These are phyloP conservation scores for Paramisgurnus dabryanus DNA, from an alignment of 2,113 vertebrate genomes.

Conservation along the genomic window DNA sequence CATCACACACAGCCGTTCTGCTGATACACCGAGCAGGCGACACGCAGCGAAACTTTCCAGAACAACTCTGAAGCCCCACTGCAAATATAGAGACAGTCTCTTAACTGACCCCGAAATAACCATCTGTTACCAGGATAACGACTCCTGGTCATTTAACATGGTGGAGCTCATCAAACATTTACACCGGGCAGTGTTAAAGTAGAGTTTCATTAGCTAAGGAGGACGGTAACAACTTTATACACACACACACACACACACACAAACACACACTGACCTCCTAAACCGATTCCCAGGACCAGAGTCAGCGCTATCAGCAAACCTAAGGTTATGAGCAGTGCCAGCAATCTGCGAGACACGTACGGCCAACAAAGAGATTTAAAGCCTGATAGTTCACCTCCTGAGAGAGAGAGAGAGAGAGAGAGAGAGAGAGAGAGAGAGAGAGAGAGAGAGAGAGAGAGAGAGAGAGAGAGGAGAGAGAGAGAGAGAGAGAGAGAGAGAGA, in stretches of 20 bases:
- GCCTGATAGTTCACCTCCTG: constrained; percentile 37
- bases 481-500: constrained; percentile 36
- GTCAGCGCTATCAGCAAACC: constrained; percentile 43
- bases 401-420: constrained; percentile 20
- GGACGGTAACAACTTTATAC: constrained; percentile 5
- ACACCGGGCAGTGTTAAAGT: constrained; percentile 31
- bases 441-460: constrained; percentile 2
- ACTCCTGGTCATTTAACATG: constrained; percentile 23
- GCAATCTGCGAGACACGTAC: constrained; percentile 33
- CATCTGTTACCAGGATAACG: not conserved
- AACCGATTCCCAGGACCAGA: constrained; percentile 54
- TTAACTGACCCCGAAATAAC: not conserved
- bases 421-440: constrained; percentile 39
- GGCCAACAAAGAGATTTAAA: constrained; percentile 43
- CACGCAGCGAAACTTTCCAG: constrained; percentile 59
- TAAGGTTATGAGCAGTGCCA: constrained; percentile 47
- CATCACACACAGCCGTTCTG: constrained; percentile 56
- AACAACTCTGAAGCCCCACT: constrained; percentile 60
- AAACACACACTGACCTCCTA: constrained; percentile 55
- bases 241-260: constrained; percentile 30
- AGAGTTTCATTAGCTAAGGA: constrained; percentile 21
- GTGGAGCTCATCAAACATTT: constrained; percentile 44
- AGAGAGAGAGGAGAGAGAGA: not conserved
- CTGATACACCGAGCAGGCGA: constrained; percentile 55
- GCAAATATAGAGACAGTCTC: not conserved